phyloP scores from a whole-genome alignment of 2,888 invertebrate species.

The Baccha elongata region DNA sequence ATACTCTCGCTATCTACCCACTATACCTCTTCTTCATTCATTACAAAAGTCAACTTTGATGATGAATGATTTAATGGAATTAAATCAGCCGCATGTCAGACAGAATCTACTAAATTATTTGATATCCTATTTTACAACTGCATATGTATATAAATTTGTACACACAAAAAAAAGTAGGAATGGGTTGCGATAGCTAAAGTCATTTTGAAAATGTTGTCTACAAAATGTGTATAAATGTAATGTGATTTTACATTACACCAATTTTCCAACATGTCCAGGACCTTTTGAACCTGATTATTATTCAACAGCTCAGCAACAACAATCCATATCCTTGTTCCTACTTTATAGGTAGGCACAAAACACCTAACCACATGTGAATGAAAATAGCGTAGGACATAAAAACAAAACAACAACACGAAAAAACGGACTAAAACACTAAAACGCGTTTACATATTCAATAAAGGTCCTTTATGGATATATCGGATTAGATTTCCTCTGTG shows the following conservation, averaged over 20 bases:
- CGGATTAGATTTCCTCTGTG: slow-evolving; percentile 56
- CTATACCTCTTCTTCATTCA: background rate
- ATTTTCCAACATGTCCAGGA: slow-evolving; percentile 17
- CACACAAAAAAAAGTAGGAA: no score
- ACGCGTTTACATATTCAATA: slow-evolving; percentile 69
- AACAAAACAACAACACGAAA: slow-evolving; percentile 18
- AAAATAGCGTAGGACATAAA: slow-evolving; percentile 59
- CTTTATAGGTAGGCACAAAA: background rate
- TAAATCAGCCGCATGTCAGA: slow-evolving; percentile 56
- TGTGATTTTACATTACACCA: slow-evolving; percentile 62
- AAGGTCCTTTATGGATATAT: slow-evolving; percentile 60
- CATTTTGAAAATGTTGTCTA: slow-evolving; percentile 18
- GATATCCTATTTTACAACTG: slow-evolving; percentile 22
- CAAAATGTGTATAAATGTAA: slow-evolving; percentile 41
- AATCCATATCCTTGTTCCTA: background rate
- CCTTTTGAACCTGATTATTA: slow-evolving; percentile 42
- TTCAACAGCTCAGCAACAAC: slow-evolving; percentile 32
- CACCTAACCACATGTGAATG: slow-evolving; percentile 22
- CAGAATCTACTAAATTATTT: slow-evolving; percentile 64
- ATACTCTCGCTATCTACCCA: background rate
- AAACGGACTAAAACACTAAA: slow-evolving; percentile 28
- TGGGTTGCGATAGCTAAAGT: background rate
- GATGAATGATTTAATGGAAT: slow-evolving; percentile 62
- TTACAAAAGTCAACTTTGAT: slow-evolving; percentile 25
- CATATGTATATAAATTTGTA: background rate